Percentiles rank a stretch among this genome's conserved stretches.
These are phyloP conservation scores for Catharus bicknelli DNA, from an alignment of 2,113 vertebrate genomes.

Conservation along the genomic window DNA sequence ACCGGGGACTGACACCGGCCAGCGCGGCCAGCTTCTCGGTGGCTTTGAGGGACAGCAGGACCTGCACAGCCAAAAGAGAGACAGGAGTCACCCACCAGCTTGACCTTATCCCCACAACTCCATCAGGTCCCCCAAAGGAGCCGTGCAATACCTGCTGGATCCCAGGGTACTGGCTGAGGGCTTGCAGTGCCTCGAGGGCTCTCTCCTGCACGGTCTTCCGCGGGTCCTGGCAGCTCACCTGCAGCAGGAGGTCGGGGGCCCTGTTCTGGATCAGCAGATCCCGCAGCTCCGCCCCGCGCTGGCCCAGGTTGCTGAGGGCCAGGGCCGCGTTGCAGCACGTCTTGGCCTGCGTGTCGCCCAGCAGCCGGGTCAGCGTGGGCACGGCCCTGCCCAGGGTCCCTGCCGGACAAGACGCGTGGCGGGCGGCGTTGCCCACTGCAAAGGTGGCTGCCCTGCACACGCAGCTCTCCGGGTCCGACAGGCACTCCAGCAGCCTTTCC, in stretches of 20 bases:
- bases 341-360: conserved; percentile 60
- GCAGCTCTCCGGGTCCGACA: conserved; percentile 56
- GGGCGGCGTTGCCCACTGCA: conserved; percentile 72
- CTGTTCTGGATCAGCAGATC: conserved; percentile 59
- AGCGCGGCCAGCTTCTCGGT: conserved; percentile 62
- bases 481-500: conserved; percentile 61
- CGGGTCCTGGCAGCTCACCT: conserved; percentile 69
- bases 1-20: background rate
- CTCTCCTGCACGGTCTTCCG: conserved; percentile 66
- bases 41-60: conserved; percentile 72
- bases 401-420: background rate
- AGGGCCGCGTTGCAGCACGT: conserved; percentile 69
- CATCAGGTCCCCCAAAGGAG: background rate
- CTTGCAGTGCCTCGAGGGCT: conserved; percentile 70
- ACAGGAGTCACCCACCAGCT: background rate
- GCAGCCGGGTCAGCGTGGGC: conserved; percentile 57
- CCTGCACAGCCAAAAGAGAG: conserved; percentile 47
- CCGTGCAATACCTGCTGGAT: conserved; percentile 67
- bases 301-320: conserved; percentile 75
- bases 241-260: conserved; percentile 67
- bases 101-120: background rate
- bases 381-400: conserved; percentile 52
- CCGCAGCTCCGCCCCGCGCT: background rate
- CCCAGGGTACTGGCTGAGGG: conserved; percentile 54
- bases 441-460: conserved; percentile 74